Conservation (phyloP, 2,888 invertebrate species). For the Xestia xanthographa region DNA sequence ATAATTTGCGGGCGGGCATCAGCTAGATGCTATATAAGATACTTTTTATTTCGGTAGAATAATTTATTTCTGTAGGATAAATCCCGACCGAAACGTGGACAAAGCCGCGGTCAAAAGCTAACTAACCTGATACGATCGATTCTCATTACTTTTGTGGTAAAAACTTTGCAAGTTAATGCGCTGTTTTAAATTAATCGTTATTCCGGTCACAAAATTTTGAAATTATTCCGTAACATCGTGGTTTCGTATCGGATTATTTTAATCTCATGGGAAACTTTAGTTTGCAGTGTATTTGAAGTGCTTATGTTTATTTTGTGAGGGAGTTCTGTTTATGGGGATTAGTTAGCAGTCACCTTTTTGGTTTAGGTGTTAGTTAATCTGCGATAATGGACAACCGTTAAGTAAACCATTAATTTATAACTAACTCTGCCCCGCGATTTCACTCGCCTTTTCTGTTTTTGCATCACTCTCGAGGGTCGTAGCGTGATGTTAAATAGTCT, state of each 20-base stretch:
- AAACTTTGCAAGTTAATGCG: constrained; percentile 61
- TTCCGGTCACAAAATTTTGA: constrained; percentile 64
- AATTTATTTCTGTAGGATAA: neutral
- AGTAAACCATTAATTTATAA: neutral
- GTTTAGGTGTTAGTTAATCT: neutral
- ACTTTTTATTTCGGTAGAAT: neutral
- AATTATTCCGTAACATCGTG: constrained; percentile 56
- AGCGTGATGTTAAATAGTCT: neutral
- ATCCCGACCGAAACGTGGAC: too few relatives aligned
- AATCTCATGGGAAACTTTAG: constrained; percentile 59
- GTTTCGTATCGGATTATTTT: constrained; percentile 59
- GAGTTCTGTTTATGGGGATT: constrained; percentile 14
- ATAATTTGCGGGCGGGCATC: too few relatives aligned
- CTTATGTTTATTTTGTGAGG: constrained; percentile 31
- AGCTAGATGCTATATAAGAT: neutral
- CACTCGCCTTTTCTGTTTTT: neutral
- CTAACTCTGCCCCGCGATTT: neutral
- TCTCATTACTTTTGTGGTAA: constrained; percentile 58
- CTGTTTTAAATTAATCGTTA: constrained; percentile 66
- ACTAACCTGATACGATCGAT: constrained; percentile 51
- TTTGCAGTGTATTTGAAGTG: constrained; percentile 50
- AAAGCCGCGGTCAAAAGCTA: neutral
- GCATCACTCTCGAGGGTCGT: neutral
- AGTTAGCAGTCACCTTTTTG: neutral
- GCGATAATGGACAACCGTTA: neutral